Base-by-base conservation (phyloP, 1,140 invertebrate species). In the Drosophila funebris region DNA sequence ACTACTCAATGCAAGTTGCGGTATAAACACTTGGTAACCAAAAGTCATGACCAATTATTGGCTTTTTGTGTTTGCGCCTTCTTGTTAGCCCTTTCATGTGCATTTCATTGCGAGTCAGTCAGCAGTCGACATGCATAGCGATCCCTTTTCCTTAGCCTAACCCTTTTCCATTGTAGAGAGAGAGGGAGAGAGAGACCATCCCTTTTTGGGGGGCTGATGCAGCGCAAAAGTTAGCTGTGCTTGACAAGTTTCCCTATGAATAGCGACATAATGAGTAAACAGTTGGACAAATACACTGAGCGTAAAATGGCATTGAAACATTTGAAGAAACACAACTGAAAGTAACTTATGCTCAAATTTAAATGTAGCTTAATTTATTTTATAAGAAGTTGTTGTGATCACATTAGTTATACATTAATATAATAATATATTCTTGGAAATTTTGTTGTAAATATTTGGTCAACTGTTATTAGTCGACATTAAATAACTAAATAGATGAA, bases 41-140 rank as follows among this genome's bases (percentile, higher is more conserved):
- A 88, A 88, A 88, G 78, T 88, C 83, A 88, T 77, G 83, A 74
- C 83, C 83, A 88, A 88, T 88, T 88, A 87, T 83, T 76, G 67
- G 60, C 83, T 67, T 69, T 85, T 85, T 87, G 63, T 73, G 50
- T 61, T 48, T 22, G 9, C 20, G 20, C 27, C 24, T 43, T 46
- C 37, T 39, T 62, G 54, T 56, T 69, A 8, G 60, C 56, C 57
- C 60, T 61, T 64, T 66, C 67, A 52, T 68, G 61, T 85, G 81
- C 81, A 84, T 74, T 82, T 78, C 50, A 37, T 71, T 48, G 66
- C 27, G 8, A 58, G 41, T 36, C 29, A 44, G 6, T 33, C 7
- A 20, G 2, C 36, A 66, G 29, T 14, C 37, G 41, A 31, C 48
- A 50, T 43, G 36, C 31, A 31, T 68, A 78, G 78, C 74, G 76